Conservation (phyloP, 2,797 vertebrate genomes). For the Pipistrellus pipistrellus region DNA sequence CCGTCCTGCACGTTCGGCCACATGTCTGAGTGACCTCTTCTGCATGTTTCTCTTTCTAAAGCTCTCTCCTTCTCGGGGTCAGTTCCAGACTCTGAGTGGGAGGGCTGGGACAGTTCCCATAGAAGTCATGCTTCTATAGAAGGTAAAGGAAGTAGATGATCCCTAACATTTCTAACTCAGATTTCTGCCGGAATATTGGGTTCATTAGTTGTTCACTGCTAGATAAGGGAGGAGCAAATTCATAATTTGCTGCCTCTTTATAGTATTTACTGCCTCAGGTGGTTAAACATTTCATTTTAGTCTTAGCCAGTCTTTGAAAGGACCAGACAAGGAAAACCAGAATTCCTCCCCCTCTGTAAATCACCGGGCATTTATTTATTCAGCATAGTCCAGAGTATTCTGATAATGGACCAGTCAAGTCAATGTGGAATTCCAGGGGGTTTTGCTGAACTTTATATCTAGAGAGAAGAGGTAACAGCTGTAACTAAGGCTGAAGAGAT, state of each 20-base stretch:
- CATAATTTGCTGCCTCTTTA: not conserved
- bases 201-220: slow-evolving; percentile 54
- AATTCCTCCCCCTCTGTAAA: not conserved
- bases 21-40: not conserved
- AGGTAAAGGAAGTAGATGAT: slow-evolving; percentile 51
- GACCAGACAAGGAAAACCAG: not conserved
- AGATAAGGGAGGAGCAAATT: slow-evolving; percentile 24
- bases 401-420: not conserved
- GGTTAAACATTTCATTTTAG: not conserved
- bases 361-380: not conserved
- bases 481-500: not conserved
- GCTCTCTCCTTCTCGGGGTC: slow-evolving; percentile 10
- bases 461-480: not conserved
- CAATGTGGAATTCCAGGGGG: not conserved
- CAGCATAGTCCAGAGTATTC: not conserved
- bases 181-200: slow-evolving; percentile 63
- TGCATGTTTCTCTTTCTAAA: slow-evolving; percentile 48
- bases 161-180: slow-evolving; percentile 56
- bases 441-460: slow-evolving; percentile 10
- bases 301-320: slow-evolving; percentile 45
- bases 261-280: not conserved
- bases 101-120: slow-evolving; percentile 34
- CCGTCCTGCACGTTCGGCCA: not conserved
- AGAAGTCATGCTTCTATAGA: slow-evolving; percentile 61
- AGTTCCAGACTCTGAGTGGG: slow-evolving; percentile 43